Conservation (phyloP, 2,797 vertebrate genomes). For the Typhlichthys subterraneus region DNA sequence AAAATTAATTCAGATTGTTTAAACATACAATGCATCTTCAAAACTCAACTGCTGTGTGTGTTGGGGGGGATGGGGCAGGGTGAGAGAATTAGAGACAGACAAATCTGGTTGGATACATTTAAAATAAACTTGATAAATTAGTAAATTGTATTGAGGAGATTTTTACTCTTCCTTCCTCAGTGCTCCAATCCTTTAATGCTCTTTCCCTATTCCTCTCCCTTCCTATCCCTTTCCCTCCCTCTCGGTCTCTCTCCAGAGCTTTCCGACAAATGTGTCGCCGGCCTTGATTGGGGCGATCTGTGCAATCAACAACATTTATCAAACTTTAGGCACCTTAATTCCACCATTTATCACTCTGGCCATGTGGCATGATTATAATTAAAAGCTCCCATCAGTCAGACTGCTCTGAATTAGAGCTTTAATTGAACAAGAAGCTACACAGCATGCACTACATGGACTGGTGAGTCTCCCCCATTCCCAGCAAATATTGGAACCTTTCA, state of each 20-base stretch:
- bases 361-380: slow-evolving; percentile 53
- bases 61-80: no score
- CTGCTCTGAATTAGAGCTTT: slow-evolving; percentile 39
- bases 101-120: no score
- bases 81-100: no score
- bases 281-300: slow-evolving; percentile 49
- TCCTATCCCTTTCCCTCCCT: neutral
- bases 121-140: no score
- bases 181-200: neutral
- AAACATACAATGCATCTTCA: no score
- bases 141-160: no score
- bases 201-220: neutral
- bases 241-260: neutral
- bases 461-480: slow-evolving; percentile 19
- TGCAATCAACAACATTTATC: slow-evolving; percentile 65
- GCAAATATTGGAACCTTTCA: no score
- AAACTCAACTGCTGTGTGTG: no score
- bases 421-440: slow-evolving; percentile 49
- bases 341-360: slow-evolving; percentile 55
- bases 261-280: slow-evolving; percentile 16
- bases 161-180: no score
- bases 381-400: slow-evolving; percentile 52
- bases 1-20: no score
- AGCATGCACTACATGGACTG: slow-evolving; percentile 18
- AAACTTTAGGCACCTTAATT: slow-evolving; percentile 57